Evolutionary conservation across 2,888 invertebrate species (phyloP), one percentile per base, ranked within the genome.

Genomic region (Drosophila paramelanica): DNA sequence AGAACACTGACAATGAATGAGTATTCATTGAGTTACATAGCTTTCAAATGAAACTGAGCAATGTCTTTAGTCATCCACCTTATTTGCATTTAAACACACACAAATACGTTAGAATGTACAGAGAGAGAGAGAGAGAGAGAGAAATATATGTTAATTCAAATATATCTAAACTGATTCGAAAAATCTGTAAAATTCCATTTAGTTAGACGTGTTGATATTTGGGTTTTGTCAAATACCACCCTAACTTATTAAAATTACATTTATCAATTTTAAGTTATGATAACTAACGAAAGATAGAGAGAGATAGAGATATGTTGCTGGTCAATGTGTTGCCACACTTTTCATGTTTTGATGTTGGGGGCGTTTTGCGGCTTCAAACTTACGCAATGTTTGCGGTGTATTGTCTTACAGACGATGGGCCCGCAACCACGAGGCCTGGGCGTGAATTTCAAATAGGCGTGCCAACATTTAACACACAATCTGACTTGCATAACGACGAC

Each of bases 371-470:
- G 77, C 47, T 59, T 45, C 36, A 10, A 41, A 42, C 61, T 79
- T 81, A 79, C 78, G 79, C 75, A 81, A 79, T 79, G 45, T 69
- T 77, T 70, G 67, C 45, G 41, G 52, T 52, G 71, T 81, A 81
- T 79, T 78, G 78, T 66, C 68, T 77, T 79, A 66, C 77, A 75
- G 52, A 45, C 50, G 45, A 39, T 67, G 25, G 46, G 41, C 17
- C 49, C 46, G 36, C 20, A 53, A 56, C 50, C 49, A 52, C 49
- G 42, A 50, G 52, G 56, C 23, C 69, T 51, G 47, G 58, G 41
- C 75, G 45, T 57, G 76, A 61, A 70, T 79, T 66, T 55, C 49
- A 57, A 71, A 65, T 65, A 62, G 77, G 79, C 74, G 78, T 79
- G 62, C 62, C 66, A 72, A 59, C 67, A 64, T 60, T 74, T 58